Conservation (phyloP, 2,888 invertebrate genomes). For the Noctua fimbriata region DNA sequence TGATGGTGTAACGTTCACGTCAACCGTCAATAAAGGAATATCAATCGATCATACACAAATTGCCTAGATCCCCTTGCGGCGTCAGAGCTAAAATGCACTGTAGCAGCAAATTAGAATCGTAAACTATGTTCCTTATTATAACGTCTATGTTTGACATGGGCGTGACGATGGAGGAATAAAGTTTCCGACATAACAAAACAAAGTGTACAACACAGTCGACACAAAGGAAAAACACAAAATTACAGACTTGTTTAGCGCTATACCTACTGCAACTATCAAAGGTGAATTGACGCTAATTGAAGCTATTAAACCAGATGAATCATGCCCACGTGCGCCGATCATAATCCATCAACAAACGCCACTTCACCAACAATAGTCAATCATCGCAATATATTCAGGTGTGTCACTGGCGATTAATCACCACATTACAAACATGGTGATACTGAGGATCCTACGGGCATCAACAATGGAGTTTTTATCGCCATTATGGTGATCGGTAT, state of each 20-base stretch:
- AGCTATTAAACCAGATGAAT: constrained; percentile 43
- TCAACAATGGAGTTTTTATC: constrained; percentile 61
- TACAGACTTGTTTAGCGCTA: constrained; percentile 14
- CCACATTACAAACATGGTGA: constrained; percentile 41
- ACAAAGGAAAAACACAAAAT: constrained; percentile 18
- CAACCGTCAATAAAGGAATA: constrained; percentile 8
- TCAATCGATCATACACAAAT: constrained; percentile 12
- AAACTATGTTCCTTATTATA: background rate
- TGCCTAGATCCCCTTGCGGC: background rate
- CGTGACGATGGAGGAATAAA: background rate
- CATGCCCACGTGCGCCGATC: constrained; percentile 45
- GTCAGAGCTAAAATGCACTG: background rate
- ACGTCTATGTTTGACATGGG: background rate
- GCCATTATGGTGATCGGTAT: constrained; percentile 51
- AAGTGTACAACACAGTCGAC: background rate
- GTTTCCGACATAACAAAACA: background rate
- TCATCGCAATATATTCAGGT: constrained; percentile 54
- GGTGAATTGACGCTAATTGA: constrained; percentile 21
- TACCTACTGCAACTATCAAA: constrained; percentile 15
- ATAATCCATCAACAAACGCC: constrained; percentile 30
- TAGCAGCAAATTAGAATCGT: background rate
- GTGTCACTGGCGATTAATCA: constrained; percentile 62
- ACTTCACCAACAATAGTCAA: constrained; percentile 58
- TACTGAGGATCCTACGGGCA: constrained; percentile 34
- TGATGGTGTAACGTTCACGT: background rate